A percentile compares a stretch with the other conserved stretches of the same genome.
These are phyloP conservation scores for Bugula neritina DNA, from an alignment of 2,888 invertebrate species.

Conservation along the genomic window DNA sequence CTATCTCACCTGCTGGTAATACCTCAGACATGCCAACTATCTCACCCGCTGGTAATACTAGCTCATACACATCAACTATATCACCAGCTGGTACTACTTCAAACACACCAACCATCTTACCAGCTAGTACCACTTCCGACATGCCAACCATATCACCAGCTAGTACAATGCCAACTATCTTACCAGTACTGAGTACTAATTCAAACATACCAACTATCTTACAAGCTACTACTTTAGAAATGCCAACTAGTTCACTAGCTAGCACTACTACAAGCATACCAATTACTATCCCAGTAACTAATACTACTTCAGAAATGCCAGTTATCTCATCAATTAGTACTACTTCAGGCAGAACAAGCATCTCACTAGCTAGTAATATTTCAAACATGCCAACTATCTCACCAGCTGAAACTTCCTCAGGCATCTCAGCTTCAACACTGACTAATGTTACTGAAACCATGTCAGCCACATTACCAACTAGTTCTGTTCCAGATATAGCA, in stretches of 20 bases:
- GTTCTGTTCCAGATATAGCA: not conserved
- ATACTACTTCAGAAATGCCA: not conserved
- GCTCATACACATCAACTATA: conserved; percentile 3
- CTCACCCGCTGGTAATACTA: conserved; percentile 26
- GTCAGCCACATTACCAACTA: not conserved
- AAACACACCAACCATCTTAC: not conserved
- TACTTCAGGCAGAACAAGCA: not conserved
- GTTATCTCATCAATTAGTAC: too few species aligned
- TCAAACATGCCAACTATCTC: conserved; percentile 12
- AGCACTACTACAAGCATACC: not conserved
- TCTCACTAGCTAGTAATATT: not conserved
- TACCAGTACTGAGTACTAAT: too few species aligned
- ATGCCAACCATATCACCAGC: conserved; percentile 12
- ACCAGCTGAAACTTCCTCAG: not conserved
- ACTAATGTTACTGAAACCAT: not conserved
- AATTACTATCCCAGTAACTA: not conserved
- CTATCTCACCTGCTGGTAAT: conserved; percentile 21
- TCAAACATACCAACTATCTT: too few species aligned
- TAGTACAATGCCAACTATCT: not conserved
- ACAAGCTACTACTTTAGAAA: too few species aligned
- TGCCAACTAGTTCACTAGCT: conserved; percentile 12
- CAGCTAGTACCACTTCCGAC: not conserved
- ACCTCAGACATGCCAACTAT: conserved; percentile 25
- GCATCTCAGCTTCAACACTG: not conserved
- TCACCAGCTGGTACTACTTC: not conserved